Evolutionary conservation across 2,797 vertebrate species (phyloP), one percentile per base, ranked within the genome.

Genomic region (Petrocephalus schoutedeni): DNA sequence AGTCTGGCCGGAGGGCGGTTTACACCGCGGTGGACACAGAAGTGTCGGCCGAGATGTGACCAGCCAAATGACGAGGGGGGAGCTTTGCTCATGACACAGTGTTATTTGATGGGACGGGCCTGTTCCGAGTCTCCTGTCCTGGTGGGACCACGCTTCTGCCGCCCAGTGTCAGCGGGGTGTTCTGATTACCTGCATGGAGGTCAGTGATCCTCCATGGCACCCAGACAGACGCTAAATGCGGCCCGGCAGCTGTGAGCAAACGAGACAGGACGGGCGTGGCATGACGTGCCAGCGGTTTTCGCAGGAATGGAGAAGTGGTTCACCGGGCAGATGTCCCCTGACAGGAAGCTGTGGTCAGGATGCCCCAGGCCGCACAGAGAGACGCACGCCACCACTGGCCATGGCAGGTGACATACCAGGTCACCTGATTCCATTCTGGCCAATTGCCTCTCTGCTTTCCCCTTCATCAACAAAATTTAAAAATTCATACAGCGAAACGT

Each of bases 301-400:
- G 7, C 14, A 10, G 74, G 14, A 41, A 21, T 59, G 10, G 36
- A 32, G 57, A 87, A 87, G 41, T 14, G 36, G 32, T 61, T 53
- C 21, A 45, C 56, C 7, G 3, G 74, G 74, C 56, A 28, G 87
- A 74, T 67, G 57, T n/a, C 45, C 23, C 54, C 41, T 64, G 57
- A 67, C 57, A 64, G 23, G 87, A 82, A 82, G 56, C 87, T 64
- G 12, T 84, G 57, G 80, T 84, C 51, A 67, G 21, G 21, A 51
- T 41, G 14, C n/a, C 56, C 21, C 83, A 58, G 36, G 5, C 77
- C 28, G 23, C 54, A 61, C 19, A 64, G 6, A 28, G 57, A 8
- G 21, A 28, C 36, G 41, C 36, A 41, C 12, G 10, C 58, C 4
- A 45, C 45, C 19, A 28, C 12, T 54, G 82, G n/a, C 10, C 19